Evolutionary conservation across 1,140 invertebrate genomes (phyloP).

Genomic region (Sycophila sp.): DNA sequence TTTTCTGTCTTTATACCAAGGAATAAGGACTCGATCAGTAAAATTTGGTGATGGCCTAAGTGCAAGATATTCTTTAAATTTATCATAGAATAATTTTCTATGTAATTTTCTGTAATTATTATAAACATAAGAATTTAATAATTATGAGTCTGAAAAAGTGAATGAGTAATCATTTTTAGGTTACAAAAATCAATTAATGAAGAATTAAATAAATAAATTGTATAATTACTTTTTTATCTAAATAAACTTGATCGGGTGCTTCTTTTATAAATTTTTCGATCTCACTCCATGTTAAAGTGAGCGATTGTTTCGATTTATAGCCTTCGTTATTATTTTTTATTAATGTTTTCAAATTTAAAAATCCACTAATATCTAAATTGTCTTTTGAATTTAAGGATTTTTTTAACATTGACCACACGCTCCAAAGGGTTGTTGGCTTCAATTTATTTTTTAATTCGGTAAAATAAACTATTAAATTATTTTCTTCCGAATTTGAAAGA

Average conservation of each 20-base stretch:
- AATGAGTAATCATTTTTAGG: not conserved
- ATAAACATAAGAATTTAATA: not conserved
- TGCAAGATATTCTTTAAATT: not conserved
- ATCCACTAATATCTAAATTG: constrained; percentile 20
- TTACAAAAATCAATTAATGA: not conserved
- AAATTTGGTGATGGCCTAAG: not conserved
- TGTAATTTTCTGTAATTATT: not conserved
- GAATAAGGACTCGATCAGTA: constrained; percentile 3
- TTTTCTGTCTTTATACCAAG: no score
- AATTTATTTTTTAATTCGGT: not conserved
- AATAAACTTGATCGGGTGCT: constrained; percentile 12
- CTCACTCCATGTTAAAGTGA: constrained; percentile 20
- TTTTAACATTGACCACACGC: no score
- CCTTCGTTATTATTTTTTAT: constrained; percentile 35
- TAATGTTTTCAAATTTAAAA: constrained; percentile 26
- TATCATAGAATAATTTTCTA: constrained; percentile 1
- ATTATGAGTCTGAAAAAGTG: not conserved
- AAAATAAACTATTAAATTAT: not conserved
- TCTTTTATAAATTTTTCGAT: constrained; percentile 25
- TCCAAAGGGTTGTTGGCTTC: constrained; percentile 10
- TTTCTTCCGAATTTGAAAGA: not conserved
- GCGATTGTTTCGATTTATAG: constrained; percentile 28
- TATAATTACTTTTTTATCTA: constrained; percentile 22
- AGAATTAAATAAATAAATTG: not conserved
- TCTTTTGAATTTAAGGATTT: constrained; percentile 24